These are phyloP conservation scores for Oreochromis mossambicus DNA, from an alignment of 2,797 vertebrate species.

Conservation along the genomic window DNA sequence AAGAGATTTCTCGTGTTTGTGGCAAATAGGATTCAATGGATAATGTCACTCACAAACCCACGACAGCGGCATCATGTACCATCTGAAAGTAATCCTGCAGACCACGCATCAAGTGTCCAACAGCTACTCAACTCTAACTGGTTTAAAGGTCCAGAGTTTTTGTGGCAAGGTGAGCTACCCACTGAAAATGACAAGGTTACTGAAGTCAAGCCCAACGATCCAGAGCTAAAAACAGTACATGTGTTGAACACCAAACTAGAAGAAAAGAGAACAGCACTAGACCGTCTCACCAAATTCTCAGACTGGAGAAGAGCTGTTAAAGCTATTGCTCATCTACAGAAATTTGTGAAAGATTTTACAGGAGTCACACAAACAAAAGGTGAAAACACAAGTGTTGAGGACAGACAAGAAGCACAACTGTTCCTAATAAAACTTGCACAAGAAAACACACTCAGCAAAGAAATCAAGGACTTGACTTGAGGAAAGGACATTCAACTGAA, in stretches of 20 bases:
- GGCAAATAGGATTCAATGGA: too few species aligned
- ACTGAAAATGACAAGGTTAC: neutral
- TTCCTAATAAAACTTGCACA: too few species aligned
- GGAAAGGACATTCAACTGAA: too few species aligned
- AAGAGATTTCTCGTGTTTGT: too few species aligned
- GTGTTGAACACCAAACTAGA: neutral
- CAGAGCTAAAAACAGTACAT: neutral
- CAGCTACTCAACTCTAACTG: conserved; percentile 5
- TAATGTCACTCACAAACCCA: too few species aligned
- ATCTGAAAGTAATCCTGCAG: neutral
- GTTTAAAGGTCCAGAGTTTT: conserved; percentile 7
- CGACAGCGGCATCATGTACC: too few species aligned
- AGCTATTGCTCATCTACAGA: conserved; percentile 5
- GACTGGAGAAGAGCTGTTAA: conserved; percentile 20
- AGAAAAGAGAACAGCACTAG: neutral
- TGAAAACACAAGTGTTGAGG: neutral
- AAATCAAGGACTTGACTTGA: too few species aligned
- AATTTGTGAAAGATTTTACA: neutral
- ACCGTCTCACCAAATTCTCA: neutral
- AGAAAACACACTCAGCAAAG: too few species aligned
- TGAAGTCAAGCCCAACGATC: too few species aligned
- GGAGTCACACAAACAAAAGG: neutral
- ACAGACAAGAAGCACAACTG: neutral
- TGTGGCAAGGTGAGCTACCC: neutral
- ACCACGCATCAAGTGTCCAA: neutral